Evolutionary conservation across 1,140 invertebrate species (phyloP).

Genomic region (Drosophila subobscura): DNA sequence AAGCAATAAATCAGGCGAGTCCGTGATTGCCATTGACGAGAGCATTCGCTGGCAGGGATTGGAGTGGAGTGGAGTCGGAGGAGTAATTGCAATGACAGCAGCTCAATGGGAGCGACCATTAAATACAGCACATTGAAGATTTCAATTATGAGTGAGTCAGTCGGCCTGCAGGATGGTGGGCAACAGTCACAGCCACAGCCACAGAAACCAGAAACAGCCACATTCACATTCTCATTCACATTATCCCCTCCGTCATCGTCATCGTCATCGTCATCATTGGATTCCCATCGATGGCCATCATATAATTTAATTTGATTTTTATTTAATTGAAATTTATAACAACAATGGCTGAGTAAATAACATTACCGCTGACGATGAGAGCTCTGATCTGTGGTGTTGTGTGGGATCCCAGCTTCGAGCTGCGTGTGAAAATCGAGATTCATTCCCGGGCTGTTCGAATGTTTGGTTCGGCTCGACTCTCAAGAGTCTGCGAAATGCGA

Average conservation of each 20-base stretch:
- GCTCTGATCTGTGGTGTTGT: background rate
- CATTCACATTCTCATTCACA: constrained; percentile 14
- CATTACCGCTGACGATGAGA: constrained; percentile 26
- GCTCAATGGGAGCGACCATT: constrained; percentile 39
- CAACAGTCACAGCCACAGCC: no score
- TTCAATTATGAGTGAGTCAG: constrained; percentile 58
- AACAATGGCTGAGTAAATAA: constrained; percentile 60
- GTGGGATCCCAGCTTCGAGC: constrained; percentile 1
- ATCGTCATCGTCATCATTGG: constrained; percentile 26
- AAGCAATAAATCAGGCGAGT: constrained; percentile 56
- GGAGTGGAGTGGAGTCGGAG: constrained; percentile 6
- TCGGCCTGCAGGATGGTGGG: constrained; percentile 13
- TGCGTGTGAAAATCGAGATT: constrained; percentile 50
- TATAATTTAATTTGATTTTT: constrained; percentile 74
- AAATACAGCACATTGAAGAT: constrained; percentile 64
- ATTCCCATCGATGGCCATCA: constrained; percentile 51
- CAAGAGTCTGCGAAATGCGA: constrained; percentile 58
- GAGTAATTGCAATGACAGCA: constrained; percentile 35
- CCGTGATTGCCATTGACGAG: constrained; percentile 35
- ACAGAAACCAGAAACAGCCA: background rate
- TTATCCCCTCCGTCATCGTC: constrained; percentile 13
- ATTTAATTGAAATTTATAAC: constrained; percentile 78
- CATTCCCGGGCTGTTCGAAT: constrained; percentile 15
- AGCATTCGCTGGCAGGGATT: constrained; percentile 1
- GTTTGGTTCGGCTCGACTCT: constrained; percentile 14